Percentiles rank a stretch among this genome's conserved stretches.
These are phyloP conservation scores for Agapetus fuscipes DNA, from an alignment of 2,888 invertebrate genomes.

Conservation along the genomic window DNA sequence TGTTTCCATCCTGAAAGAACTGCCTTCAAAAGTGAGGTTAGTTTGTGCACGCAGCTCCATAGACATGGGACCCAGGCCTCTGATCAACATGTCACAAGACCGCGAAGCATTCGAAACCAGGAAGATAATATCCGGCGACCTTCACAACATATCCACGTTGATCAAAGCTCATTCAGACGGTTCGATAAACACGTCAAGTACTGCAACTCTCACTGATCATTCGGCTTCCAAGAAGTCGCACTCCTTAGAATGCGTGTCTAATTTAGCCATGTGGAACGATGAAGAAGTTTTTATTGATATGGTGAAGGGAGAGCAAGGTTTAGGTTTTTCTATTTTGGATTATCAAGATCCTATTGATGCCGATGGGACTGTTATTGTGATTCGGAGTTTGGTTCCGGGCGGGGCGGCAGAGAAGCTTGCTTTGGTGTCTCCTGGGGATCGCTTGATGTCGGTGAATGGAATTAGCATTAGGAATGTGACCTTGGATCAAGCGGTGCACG, in stretches of 20 bases:
- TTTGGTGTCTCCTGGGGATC: constrained; percentile 90
- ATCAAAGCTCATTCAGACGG: constrained; percentile 95
- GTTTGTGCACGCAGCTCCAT: constrained; percentile 75
- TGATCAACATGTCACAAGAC: constrained; percentile 71
- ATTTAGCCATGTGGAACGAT: constrained; percentile 94
- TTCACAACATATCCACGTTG: constrained; percentile 71
- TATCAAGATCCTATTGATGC: constrained; percentile 96
- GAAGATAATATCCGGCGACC: constrained; percentile 76
- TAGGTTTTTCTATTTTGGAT: constrained; percentile 97
- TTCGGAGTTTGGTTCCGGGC: constrained; percentile 93
- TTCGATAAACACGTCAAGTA: constrained; percentile 80
- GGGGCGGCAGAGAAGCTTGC: constrained; percentile 96
- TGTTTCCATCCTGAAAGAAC: constrained; percentile 86
- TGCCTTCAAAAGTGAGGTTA: constrained; percentile 82
- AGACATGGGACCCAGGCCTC: constrained; percentile 56
- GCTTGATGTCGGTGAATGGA: constrained; percentile 86
- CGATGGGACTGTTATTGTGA: constrained; percentile 92
- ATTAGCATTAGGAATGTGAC: constrained; percentile 83
- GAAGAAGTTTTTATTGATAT: constrained; percentile 88
- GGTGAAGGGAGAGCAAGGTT: constrained; percentile 87
- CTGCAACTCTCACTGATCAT: constrained; percentile 66
- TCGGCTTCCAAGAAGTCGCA: constrained; percentile 66
- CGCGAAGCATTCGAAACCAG: constrained; percentile 70
- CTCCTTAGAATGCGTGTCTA: constrained; percentile 89
- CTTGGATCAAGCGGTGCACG: constrained; percentile 91